Evolutionary conservation across 2,113 vertebrate species (phyloP), one percentile per base, ranked within the genome.

Genomic region (Percina caprodes): DNA sequence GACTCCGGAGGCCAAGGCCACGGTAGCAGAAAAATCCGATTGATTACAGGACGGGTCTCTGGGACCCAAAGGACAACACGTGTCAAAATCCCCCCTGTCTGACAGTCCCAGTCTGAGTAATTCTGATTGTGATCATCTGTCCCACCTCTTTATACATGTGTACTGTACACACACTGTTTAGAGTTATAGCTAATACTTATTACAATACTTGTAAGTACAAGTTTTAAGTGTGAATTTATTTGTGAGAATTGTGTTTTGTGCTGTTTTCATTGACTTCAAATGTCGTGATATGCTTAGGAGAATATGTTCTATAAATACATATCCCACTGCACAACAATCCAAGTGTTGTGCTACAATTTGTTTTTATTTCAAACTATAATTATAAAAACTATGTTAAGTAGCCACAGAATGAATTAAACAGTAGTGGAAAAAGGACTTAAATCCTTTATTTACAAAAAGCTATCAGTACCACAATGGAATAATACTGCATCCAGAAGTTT

Each of bases 391-490:
- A 46, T 55, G 39, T 56, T 13, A 13, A 23, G 33, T 23, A 59
- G 12, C 9, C 69, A 59, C 16, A 67, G 52, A 73, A 59, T 66
- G 26, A 66, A 4, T 51, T 61, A 51, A 66, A 71, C 16, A 30
- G 19, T 19, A 30, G n/a, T 63, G 18, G 35, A 12, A 26, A 61
- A 61, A 71, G 24, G 49, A 71, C 14, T 35, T 48, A 15, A 5
- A 49, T 63, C 48, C 33, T 65, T 54, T 55, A 75, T 79, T 71
- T 24, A 72, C 49, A 26, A 68, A 77, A 68, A 79, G 60, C 77
- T 63, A 55, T 54, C 24, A 48, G 21, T 71, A 49, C 60, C 52
- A 72, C 26, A 63, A 11, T 72, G 18, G 11, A 39, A 66, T 58
- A 23, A 67, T 39, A 66, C 51, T 80, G 69, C 60, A 72, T 58